Evolutionary conservation across 2,113 vertebrate genomes (phyloP).

Genomic region (Argyrosomus japonicus): DNA sequence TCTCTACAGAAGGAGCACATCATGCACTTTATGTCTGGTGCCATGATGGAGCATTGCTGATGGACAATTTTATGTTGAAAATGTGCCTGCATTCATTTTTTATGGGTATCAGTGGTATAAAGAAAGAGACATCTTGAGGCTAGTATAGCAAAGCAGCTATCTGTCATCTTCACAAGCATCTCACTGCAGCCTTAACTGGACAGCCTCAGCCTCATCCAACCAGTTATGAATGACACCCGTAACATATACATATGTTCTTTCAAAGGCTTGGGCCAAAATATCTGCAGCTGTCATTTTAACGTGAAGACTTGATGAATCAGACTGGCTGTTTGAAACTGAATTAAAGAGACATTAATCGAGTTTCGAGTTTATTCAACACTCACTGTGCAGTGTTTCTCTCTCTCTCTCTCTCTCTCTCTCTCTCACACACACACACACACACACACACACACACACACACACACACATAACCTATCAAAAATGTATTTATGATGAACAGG

Average conservation of each 20-base stretch:
- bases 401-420: too few species aligned
- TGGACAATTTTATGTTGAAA: neutral
- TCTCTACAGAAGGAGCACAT: neutral
- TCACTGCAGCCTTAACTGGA: neutral
- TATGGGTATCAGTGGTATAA: neutral
- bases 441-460: neutral
- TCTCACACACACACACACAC: neutral
- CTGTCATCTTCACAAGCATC: constrained; percentile 1
- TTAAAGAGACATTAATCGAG: constrained; percentile 15
- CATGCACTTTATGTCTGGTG: neutral
- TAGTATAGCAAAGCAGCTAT: constrained; percentile 11
- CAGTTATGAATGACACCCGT: neutral
- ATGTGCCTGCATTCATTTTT: constrained; percentile 15
- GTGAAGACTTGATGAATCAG: constrained; percentile 10
- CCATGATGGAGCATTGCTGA: neutral
- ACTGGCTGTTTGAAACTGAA: constrained; percentile 9
- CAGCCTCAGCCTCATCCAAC: neutral
- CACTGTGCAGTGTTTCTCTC: neutral
- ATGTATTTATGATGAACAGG: neutral
- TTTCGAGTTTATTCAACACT: neutral
- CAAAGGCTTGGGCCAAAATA: neutral
- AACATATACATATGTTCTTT: neutral
- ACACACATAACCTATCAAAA: neutral
- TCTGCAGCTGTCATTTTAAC: constrained; percentile 16
- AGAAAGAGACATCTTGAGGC: constrained; percentile 2